These are phyloP conservation scores for Cyphotilapia sp. DNA, from an alignment of 2,113 vertebrate genomes.

Conservation along the genomic window DNA sequence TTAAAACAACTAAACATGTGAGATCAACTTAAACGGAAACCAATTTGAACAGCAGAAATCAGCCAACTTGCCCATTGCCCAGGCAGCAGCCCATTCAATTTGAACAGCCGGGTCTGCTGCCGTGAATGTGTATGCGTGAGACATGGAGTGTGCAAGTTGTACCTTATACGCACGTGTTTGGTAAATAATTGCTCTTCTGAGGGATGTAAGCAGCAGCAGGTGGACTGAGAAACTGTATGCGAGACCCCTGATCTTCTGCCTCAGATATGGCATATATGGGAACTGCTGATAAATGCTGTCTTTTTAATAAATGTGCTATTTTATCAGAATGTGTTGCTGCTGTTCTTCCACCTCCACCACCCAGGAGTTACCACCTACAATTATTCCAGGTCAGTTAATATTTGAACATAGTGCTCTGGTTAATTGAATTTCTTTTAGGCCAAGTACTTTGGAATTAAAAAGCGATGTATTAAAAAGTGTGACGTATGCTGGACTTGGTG, in stretches of 20 bases:
- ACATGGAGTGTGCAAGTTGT: not conserved
- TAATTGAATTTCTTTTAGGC: not conserved
- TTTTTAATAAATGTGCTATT: constrained; percentile 80
- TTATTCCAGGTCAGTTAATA: not conserved
- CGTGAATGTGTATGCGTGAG: not conserved
- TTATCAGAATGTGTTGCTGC: constrained; percentile 58
- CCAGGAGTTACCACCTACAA: not conserved
- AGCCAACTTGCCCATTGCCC: not conserved
- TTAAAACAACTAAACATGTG: not conserved
- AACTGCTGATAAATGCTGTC: constrained; percentile 67
- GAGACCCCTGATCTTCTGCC: constrained; percentile 23
- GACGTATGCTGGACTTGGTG: not conserved
- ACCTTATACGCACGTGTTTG: constrained; percentile 7
- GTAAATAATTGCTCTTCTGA: not conserved
- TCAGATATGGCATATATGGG: constrained; percentile 36
- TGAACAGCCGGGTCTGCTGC: not conserved
- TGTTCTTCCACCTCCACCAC: not conserved
- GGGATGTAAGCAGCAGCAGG: constrained; percentile 20
- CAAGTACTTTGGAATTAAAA: not conserved
- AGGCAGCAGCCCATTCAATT: not conserved
- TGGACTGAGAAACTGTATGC: constrained; percentile 9
- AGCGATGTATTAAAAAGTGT: not conserved
- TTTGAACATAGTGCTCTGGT: not conserved
- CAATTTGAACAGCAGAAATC: not conserved
- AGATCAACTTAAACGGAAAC: constrained; percentile 4